Evolutionary conservation across 1,140 invertebrate species (phyloP).

Genomic region (Penaeus indicus): DNA sequence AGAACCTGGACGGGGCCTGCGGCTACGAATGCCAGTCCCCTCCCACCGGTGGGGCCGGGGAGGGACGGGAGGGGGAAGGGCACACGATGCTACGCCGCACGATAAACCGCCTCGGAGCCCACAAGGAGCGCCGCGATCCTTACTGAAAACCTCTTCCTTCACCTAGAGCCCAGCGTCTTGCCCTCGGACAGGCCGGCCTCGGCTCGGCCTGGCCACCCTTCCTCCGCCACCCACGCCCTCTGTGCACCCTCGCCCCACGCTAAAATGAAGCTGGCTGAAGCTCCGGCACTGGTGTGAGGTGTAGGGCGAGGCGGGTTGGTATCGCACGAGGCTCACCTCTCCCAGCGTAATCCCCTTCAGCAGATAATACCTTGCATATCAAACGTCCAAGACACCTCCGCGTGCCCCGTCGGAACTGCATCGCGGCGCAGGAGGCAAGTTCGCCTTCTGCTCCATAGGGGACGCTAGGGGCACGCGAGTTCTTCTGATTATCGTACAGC

Average conservation of each 20-base stretch:
- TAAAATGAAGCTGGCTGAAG: slow-evolving; percentile 4
- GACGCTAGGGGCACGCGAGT: no score
- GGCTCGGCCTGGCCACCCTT: slow-evolving; percentile 17
- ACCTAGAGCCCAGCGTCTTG: slow-evolving; percentile 27
- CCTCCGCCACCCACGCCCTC: slow-evolving; percentile 4
- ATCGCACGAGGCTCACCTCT: background rate
- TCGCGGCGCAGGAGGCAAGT: no score
- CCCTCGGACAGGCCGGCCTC: background rate
- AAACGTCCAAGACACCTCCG: background rate
- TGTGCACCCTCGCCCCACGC: slow-evolving; percentile 9
- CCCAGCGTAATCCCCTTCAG: slow-evolving; percentile 8
- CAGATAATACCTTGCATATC: slow-evolving; percentile 23
- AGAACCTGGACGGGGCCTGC: slow-evolving; percentile 49
- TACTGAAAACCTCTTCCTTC: slow-evolving; percentile 42
- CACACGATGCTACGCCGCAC: slow-evolving; percentile 52
- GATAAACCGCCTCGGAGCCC: slow-evolving; percentile 43
- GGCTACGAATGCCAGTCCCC: slow-evolving; percentile 56
- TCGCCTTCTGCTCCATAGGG: no score
- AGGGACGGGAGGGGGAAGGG: background rate
- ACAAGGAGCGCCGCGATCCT: slow-evolving; percentile 50
- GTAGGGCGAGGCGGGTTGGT: background rate
- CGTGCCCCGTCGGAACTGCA: no score
- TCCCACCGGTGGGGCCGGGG: slow-evolving; percentile 43
- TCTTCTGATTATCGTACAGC: no score
- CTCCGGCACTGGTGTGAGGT: background rate